These are phyloP conservation scores for Neocrepidodera transversa DNA, from an alignment of 2,888 invertebrate species.

Conservation along the genomic window DNA sequence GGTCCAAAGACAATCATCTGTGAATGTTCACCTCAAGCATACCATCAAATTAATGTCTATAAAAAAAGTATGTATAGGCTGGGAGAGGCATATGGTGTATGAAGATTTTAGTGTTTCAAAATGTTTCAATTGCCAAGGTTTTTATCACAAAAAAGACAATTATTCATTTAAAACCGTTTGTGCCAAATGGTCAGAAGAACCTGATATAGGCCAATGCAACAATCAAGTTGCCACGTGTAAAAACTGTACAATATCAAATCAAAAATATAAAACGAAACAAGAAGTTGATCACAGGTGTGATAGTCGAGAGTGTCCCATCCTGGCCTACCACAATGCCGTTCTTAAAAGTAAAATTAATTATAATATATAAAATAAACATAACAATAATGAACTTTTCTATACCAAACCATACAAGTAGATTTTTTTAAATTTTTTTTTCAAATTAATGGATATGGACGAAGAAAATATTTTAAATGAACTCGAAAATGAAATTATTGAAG, in stretches of 20 bases:
- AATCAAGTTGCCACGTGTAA: not conserved
- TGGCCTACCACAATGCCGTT: not conserved
- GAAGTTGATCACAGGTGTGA: not conserved
- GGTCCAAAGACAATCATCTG: not conserved
- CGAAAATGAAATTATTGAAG: constrained; percentile 6
- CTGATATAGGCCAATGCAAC: not conserved
- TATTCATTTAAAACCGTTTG: constrained; percentile 8
- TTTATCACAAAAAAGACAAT: constrained; percentile 11
- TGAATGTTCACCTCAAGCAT: constrained; percentile 12
- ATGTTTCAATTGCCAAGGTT: constrained; percentile 9
- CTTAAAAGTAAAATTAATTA: constrained; percentile 6
- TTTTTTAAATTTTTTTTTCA: not conserved
- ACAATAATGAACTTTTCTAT: not conserved
- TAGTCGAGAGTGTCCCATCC: not conserved
- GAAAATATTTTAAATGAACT: constrained; percentile 7
- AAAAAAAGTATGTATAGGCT: constrained; percentile 9
- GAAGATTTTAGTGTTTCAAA: constrained; percentile 7
- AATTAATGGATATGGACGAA: not conserved
- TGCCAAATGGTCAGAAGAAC: constrained; percentile 7
- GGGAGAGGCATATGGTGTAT: constrained; percentile 18
- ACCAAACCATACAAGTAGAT: not conserved
- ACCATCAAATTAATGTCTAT: too few relatives aligned
- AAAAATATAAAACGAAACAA: constrained; percentile 11
- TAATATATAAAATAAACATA: not conserved
- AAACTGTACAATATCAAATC: constrained; percentile 6